Evolutionary conservation across 2,113 vertebrate species (phyloP).

Genomic region (Probosciger aterrimus): DNA sequence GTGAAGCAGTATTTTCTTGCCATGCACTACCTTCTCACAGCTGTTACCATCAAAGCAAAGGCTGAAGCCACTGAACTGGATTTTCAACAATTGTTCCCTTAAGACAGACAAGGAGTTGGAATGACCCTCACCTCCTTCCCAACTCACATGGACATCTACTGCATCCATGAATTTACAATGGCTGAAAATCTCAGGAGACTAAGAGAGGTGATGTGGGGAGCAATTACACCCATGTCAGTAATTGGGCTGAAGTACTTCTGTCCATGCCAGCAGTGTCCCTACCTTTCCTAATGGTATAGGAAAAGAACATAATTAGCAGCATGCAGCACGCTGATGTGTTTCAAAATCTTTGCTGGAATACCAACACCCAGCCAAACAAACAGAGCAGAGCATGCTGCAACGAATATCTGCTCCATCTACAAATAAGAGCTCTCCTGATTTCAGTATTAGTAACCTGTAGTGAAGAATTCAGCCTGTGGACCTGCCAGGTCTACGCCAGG

Average conservation of each 20-base stretch:
- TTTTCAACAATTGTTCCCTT: background rate
- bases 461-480: background rate
- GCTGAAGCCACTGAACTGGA: background rate
- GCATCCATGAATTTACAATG: background rate
- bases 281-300: background rate
- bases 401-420: slow-evolving; percentile 16
- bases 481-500: background rate
- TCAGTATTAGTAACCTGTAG: slow-evolving; percentile 24
- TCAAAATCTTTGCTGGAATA: slow-evolving; percentile 40
- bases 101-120: background rate
- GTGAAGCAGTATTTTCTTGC: background rate
- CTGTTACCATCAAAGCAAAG: background rate
- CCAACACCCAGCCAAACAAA: slow-evolving; percentile 45
- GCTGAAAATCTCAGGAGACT: background rate
- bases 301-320: background rate
- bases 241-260: background rate
- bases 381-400: slow-evolving; percentile 23
- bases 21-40: background rate
- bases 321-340: background rate
- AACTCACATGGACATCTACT: background rate
- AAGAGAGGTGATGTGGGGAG: background rate
- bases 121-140: background rate
- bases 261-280: background rate
- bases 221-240: background rate
- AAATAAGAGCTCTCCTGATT: background rate